Evolutionary conservation across 2,888 invertebrate genomes (phyloP), one percentile per base, ranked within the genome.

Genomic region (Drosophila mulleri): DNA sequence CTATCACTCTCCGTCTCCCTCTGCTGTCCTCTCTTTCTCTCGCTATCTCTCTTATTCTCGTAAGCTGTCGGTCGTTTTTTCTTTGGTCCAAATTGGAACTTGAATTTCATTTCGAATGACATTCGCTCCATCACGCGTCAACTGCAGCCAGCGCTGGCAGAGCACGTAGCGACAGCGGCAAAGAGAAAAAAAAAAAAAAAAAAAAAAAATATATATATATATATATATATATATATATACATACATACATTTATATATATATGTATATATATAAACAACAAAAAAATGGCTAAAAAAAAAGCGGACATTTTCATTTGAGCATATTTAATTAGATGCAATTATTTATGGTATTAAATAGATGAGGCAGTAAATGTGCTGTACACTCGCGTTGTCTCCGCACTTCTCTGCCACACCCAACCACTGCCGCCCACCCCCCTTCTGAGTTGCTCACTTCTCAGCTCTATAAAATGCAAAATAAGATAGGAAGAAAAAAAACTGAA

Each of bases 241-340:
- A 66, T 3, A 45, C 1, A 61, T 1, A 39, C 1, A 53, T 3
- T 23, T 39, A 54, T 26, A 39, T 14, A 52, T 18, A 59, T 9
- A 47, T 11, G 39, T 39, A 39, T 39, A 54, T n/a, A 39, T 6
- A 37, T 29, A 20, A 41, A 41, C 16, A 35, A 44, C 23, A 39
- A 67, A 56, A 56, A 60, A 71, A 64, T 48, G 48, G n/a, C 58
- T 35, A 61, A 73, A 84, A 82, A 47, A 47, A 85, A 82, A 71
- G 78, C 77, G 91, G 92, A 92, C 91, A 91, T 91, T 91, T 91
- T 91, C 92, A 91, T 91, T 92, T 91, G 91, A 92, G 91, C 89
- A 91, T 92, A 91, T 91, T 91, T 91, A 91, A 91, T 91, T 91
- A 91, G 92, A 92, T 92, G 91, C 92, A 91, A 91, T 91, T 91